These are phyloP conservation scores for Tringa solitaria DNA, from an alignment of 2,113 vertebrate species.

Conservation along the genomic window DNA sequence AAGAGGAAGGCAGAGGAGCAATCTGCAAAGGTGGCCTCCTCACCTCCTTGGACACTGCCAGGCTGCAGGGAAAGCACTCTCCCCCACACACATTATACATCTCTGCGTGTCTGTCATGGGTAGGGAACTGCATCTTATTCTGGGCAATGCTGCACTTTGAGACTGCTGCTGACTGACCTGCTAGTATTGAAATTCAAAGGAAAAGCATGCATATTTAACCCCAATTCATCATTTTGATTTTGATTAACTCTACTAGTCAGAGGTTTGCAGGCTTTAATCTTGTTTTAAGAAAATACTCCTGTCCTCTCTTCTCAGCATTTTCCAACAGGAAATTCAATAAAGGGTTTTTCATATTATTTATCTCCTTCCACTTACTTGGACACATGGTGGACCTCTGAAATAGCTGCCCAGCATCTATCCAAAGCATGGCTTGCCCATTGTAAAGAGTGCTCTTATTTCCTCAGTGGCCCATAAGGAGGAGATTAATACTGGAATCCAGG, in stretches of 20 bases:
- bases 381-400: neutral
- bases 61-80: neutral
- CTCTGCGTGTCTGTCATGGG: neutral
- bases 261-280: slow-evolving; percentile 20
- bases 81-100: rapidly evolving
- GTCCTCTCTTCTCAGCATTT: neutral
- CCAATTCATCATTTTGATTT: slow-evolving; percentile 48
- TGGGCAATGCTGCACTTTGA: neutral
- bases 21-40: neutral
- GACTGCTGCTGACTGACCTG: neutral
- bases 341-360: neutral
- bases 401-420: neutral
- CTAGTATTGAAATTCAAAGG: neutral
- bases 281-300: slow-evolving; percentile 25
- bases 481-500: neutral
- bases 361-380: neutral
- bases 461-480: neutral
- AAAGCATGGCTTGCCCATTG: neutral
- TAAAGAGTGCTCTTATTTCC: neutral
- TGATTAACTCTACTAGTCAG: slow-evolving; percentile 42
- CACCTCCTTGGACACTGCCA: neutral
- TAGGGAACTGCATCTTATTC: neutral
- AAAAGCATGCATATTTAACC: slow-evolving; percentile 47
- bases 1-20: neutral
- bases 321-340: neutral